Conservation (phyloP, 2,113 vertebrate species). For the Tenrec ecaudatus region DNA sequence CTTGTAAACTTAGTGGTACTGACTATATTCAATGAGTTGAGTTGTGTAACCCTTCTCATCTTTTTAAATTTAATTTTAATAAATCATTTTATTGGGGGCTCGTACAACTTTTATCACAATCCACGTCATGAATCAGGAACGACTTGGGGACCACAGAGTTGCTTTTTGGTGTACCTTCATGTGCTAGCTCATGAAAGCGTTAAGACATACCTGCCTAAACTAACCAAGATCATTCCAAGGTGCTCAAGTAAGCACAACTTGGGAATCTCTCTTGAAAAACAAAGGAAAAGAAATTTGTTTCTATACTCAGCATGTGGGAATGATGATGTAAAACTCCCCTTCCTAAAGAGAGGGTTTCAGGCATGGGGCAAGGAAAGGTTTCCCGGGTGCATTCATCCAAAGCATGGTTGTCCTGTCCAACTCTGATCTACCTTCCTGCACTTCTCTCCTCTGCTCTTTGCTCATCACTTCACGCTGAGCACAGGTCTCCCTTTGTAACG, state of each 20-base stretch:
- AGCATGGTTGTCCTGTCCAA: conserved; percentile 39
- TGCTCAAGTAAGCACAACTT: conserved; percentile 40
- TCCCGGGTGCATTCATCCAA: conserved; percentile 61
- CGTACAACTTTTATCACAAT: no score
- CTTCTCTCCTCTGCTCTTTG: conserved; percentile 10
- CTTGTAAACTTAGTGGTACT: no score
- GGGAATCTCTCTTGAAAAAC: conserved; percentile 33
- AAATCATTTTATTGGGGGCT: no score
- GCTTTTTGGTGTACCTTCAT: neutral
- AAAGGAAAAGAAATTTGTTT: conserved; percentile 44
- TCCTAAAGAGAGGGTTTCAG: conserved; percentile 62
- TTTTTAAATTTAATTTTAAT: no score
- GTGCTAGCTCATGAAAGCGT: neutral
- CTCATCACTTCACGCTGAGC: neutral
- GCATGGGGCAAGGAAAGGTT: conserved; percentile 48
- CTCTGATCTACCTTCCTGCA: conserved; percentile 42
- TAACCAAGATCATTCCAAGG: conserved; percentile 19
- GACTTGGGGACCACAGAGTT: neutral
- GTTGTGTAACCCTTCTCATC: no score
- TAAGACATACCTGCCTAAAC: neutral
- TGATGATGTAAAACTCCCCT: conserved; percentile 67
- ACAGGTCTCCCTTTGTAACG: conserved; percentile 15
- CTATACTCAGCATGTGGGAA: conserved; percentile 48
- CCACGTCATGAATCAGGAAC: no score
- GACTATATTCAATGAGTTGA: no score